Evolutionary conservation across 1,140 invertebrate genomes (phyloP).

Genomic region (Pseudomyrmex pallidus): DNA sequence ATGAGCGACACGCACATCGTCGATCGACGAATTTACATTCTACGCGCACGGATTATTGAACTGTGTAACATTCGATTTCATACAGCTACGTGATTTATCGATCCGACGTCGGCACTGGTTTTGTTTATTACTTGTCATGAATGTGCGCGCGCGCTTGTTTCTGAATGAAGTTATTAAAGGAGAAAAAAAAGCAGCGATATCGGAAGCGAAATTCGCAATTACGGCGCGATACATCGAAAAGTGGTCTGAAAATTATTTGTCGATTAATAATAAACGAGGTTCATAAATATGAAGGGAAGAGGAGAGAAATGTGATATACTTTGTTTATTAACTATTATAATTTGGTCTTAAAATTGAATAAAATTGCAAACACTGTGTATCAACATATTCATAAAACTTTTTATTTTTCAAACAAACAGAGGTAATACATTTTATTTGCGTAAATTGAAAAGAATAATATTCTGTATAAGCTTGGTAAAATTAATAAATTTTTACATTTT

Average conservation of each 20-base stretch:
- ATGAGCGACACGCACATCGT: constrained; percentile 29
- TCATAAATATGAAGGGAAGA: constrained; percentile 41
- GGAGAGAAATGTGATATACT: not conserved
- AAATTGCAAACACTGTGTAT: constrained; percentile 25
- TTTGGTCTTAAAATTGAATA: constrained; percentile 48
- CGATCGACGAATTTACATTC: constrained; percentile 58
- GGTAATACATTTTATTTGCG: too few relatives aligned
- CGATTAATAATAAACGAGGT: constrained; percentile 37
- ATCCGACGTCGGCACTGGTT: constrained; percentile 13
- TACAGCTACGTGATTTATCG: constrained; percentile 63
- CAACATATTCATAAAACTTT: constrained; percentile 12
- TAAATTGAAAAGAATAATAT: too few relatives aligned
- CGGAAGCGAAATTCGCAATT: constrained; percentile 42
- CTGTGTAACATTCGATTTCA: constrained; percentile 61
- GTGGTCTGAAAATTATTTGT: constrained; percentile 48
- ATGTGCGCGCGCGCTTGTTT: constrained; percentile 45
- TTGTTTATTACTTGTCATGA: constrained; percentile 59
- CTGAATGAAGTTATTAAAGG: constrained; percentile 25
- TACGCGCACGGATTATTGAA: constrained; percentile 50
- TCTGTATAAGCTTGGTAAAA: too few relatives aligned
- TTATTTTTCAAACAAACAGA: not conserved
- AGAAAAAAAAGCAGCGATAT: constrained; percentile 15
- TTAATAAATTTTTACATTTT: not conserved
- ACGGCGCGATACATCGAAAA: constrained; percentile 38
- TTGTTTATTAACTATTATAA: constrained; percentile 38